These are phyloP conservation scores for Gadus chalcogrammus DNA, from an alignment of 2,113 vertebrate genomes.

Conservation along the genomic window DNA sequence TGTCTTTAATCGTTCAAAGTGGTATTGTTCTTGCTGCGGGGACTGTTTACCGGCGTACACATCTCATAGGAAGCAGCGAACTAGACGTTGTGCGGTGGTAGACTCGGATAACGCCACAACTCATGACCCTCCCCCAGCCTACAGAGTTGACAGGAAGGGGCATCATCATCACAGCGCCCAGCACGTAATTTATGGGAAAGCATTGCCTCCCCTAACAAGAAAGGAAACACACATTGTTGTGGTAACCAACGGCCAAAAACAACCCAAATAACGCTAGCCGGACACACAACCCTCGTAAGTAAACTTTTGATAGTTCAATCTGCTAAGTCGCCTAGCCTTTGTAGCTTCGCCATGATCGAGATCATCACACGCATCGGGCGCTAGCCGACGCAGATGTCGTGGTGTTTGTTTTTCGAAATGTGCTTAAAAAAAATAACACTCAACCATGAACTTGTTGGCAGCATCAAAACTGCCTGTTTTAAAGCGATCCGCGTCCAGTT, in stretches of 20 bases:
- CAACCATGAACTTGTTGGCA: too few relatives aligned
- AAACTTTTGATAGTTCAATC: constrained; percentile 24
- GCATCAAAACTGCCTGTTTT: too few relatives aligned
- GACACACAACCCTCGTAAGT: constrained; percentile 45
- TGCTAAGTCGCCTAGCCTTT: constrained; percentile 49
- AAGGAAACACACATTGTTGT: background rate
- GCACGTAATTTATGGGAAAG: constrained; percentile 20
- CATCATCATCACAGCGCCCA: constrained; percentile 15
- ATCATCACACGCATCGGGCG: constrained; percentile 51
- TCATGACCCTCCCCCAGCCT: too few relatives aligned
- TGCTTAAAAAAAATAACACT: too few relatives aligned
- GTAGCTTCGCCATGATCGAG: constrained; percentile 48
- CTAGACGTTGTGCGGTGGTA: too few relatives aligned
- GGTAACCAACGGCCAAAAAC: constrained; percentile 3
- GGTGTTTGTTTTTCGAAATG: constrained; percentile 17
- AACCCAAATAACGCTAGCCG: background rate
- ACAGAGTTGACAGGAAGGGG: constrained; percentile 38
- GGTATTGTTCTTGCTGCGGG: too few relatives aligned
- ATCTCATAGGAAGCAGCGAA: too few relatives aligned
- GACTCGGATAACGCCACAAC: too few relatives aligned
- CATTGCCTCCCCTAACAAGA: constrained; percentile 10
- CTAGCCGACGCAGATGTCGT: constrained; percentile 53
- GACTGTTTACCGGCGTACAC: too few relatives aligned
- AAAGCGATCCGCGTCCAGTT: too few relatives aligned
- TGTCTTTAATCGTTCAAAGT: too few relatives aligned